These are phyloP conservation scores for Engystomops pustulosus DNA, from an alignment of 2,113 vertebrate species.

Conservation along the genomic window DNA sequence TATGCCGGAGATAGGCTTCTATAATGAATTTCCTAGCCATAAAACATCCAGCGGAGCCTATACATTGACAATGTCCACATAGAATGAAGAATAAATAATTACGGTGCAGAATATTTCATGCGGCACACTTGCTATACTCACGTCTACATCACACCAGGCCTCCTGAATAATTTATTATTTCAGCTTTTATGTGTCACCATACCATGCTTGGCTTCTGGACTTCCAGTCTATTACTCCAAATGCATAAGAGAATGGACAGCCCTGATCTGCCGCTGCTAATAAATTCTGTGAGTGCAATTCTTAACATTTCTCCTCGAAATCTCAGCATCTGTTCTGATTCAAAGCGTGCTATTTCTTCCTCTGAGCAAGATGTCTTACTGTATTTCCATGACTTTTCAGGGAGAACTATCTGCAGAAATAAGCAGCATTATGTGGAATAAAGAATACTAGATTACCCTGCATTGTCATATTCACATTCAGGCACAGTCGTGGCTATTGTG, in stretches of 20 bases:
- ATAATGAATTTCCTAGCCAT: not conserved
- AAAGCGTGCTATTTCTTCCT: slow-evolving; percentile 8
- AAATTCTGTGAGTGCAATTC: not conserved
- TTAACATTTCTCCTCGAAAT: slow-evolving; percentile 8
- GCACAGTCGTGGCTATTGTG: not conserved
- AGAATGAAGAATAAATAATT: not conserved
- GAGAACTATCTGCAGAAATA: slow-evolving; percentile 5
- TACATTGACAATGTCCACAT: not conserved
- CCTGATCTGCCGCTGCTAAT: not conserved
- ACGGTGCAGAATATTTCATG: not conserved
- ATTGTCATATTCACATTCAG: not conserved
- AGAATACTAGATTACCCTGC: not conserved
- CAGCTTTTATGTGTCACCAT: not conserved
- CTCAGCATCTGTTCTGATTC: slow-evolving; percentile 11
- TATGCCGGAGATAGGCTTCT: no score
- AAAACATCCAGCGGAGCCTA: not conserved
- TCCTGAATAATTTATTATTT: not conserved
- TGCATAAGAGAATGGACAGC: not conserved
- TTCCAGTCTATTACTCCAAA: slow-evolving; percentile 2
- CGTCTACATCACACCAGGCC: not conserved
- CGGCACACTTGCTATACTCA: not conserved
- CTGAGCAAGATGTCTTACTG: not conserved
- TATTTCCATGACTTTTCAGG: not conserved
- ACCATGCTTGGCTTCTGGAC: not conserved
- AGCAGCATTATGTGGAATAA: not conserved